phyloP scores from a whole-genome alignment of 2,113 vertebrate species.

The Oreocharis arfaki region DNA sequence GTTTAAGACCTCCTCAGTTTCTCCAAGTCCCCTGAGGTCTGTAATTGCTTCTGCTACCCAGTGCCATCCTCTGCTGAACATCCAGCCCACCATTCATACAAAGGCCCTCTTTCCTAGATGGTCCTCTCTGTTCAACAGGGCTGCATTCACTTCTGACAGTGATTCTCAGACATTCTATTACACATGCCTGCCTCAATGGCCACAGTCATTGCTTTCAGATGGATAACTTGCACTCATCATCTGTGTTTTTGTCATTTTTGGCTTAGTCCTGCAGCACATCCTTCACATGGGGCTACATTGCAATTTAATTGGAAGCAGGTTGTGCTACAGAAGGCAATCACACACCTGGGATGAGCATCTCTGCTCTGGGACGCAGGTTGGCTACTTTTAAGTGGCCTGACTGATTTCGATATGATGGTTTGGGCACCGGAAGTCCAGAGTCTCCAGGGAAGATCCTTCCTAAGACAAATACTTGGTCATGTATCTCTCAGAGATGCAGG shows the following conservation, averaged over 20 bases:
- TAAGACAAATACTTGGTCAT: background rate
- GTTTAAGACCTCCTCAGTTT: background rate
- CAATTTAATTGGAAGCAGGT: conserved; percentile 37
- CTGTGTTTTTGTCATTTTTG: conserved; percentile 21
- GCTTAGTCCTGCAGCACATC: background rate
- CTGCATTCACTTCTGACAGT: background rate
- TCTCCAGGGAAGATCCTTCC: background rate
- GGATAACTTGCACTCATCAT: background rate
- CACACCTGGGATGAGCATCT: background rate
- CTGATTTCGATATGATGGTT: background rate
- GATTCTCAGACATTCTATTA: background rate
- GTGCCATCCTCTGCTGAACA: background rate
- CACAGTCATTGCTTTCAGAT: background rate
- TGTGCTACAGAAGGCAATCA: background rate
- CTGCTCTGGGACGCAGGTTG: background rate
- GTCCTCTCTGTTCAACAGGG: background rate
- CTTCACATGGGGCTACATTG: background rate
- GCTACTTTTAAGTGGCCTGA: background rate
- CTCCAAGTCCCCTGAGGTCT: background rate
- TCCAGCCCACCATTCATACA: background rate
- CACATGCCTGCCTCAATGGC: background rate
- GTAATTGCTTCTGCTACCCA: background rate
- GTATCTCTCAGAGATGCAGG: background rate
- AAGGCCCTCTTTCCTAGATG: background rate
- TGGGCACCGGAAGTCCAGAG: background rate